phyloP scores from a whole-genome alignment of 2,888 invertebrate genomes.

The Polietes domitor region DNA sequence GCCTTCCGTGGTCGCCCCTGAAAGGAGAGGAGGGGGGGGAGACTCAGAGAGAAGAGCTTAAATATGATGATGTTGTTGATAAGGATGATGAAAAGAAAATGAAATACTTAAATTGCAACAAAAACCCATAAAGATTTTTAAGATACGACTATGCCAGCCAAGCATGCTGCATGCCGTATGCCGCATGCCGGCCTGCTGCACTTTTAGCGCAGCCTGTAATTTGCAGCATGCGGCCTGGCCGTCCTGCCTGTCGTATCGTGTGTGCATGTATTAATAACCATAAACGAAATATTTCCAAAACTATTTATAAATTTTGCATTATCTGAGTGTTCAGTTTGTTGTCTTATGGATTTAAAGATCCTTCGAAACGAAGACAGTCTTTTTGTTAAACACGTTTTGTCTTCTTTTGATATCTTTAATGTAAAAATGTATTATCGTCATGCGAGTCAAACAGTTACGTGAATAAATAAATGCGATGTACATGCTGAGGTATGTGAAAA shows the following conservation, averaged over 20 bases:
- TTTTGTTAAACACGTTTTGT: constrained; percentile 29
- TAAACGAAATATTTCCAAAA: constrained; percentile 36
- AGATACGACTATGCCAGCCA: constrained; percentile 17
- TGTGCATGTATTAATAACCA: constrained; percentile 21
- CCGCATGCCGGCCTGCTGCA: not conserved
- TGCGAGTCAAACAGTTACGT: not conserved
- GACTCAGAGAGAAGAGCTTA: not conserved
- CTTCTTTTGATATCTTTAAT: not conserved
- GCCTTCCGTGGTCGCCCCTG: no score
- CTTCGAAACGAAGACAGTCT: not conserved
- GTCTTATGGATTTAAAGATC: constrained; percentile 9
- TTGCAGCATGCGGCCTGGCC: not conserved
- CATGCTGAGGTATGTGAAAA: no score
- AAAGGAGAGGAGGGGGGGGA: not conserved
- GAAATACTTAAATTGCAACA: constrained; percentile 40
- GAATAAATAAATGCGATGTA: no score
- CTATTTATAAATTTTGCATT: constrained; percentile 35
- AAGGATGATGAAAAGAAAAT: constrained; percentile 36
- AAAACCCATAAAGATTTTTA: constrained; percentile 44
- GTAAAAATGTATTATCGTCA: constrained; percentile 22
- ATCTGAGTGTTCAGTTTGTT: not conserved
- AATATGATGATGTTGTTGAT: constrained; percentile 22
- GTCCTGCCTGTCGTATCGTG: not conserved
- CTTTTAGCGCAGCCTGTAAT: not conserved
- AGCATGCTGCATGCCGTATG: not conserved